A percentile compares a stretch with the other conserved stretches of the same genome.
These are phyloP conservation scores for Macrotis lagotis DNA, from an alignment of 2,113 vertebrate genomes.

Conservation along the genomic window DNA sequence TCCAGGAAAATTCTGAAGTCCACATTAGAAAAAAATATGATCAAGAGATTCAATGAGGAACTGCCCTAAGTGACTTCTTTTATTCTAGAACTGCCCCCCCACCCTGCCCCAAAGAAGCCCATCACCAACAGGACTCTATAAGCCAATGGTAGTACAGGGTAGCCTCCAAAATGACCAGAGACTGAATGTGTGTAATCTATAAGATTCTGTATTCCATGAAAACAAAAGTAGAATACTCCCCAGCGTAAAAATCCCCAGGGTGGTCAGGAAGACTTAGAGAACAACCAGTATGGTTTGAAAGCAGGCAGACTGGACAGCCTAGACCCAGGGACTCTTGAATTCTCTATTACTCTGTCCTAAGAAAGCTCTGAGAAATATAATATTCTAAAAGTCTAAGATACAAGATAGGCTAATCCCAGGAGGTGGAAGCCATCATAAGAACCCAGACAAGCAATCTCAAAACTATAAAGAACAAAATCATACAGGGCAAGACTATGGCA, in stretches of 20 bases:
- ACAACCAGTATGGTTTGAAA: not conserved
- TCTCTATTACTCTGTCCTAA: not conserved
- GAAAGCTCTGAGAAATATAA: not conserved
- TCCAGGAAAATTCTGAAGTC: not conserved
- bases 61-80: not conserved
- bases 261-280: not conserved
- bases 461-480: not conserved
- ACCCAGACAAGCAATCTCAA: not conserved
- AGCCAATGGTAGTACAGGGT: not conserved
- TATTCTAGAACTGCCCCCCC: not conserved
- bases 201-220: not conserved
- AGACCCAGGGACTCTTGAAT: not conserved
- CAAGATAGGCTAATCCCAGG: not conserved
- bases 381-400: not conserved
- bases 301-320: too few species aligned
- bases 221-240: not conserved
- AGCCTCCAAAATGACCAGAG: not conserved
- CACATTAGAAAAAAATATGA: not conserved
- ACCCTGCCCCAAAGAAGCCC: too few species aligned
- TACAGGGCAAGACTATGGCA: not conserved
- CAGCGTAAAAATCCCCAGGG: not conserved
- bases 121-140: not conserved
- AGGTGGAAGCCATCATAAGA: not conserved
- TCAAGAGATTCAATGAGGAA: not conserved
- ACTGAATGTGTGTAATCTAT: not conserved